These are phyloP conservation scores for Drosophila dives DNA, from an alignment of 2,888 invertebrate species.

Conservation along the genomic window DNA sequence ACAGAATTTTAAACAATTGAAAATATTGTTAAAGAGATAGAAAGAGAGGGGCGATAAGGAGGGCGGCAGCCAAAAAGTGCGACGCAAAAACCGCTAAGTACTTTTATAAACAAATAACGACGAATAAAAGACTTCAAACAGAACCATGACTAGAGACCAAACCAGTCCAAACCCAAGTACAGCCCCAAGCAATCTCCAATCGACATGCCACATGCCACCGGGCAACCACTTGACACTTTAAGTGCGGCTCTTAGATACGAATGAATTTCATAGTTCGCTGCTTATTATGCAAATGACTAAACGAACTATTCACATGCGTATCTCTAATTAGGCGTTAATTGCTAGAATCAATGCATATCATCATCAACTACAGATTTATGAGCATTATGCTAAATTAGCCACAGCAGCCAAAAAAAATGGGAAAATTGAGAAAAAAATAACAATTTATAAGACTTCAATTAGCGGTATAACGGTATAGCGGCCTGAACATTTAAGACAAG, in stretches of 20 bases:
- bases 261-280: slow-evolving; percentile 26
- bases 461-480: slow-evolving; percentile 68
- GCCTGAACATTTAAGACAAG: slow-evolving; percentile 61
- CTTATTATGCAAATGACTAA: slow-evolving; percentile 52
- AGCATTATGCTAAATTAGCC: slow-evolving; percentile 42
- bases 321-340: slow-evolving; percentile 72
- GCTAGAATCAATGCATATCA: slow-evolving; percentile 64
- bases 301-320: neutral
- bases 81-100: slow-evolving; percentile 68
- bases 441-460: slow-evolving; percentile 74
- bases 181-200: neutral
- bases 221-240: slow-evolving; percentile 71
- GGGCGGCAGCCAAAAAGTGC: slow-evolving; percentile 33
- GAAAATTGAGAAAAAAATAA: neutral
- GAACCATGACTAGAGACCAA: slow-evolving; percentile 10
- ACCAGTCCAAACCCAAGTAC: slow-evolving; percentile 3
- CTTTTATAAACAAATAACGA: slow-evolving; percentile 74
- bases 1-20: slow-evolving; percentile 74
- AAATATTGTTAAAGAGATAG: slow-evolving; percentile 37
- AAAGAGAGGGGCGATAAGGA: neutral
- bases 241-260: slow-evolving; percentile 44
- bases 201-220: slow-evolving; percentile 1
- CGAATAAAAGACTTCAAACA: slow-evolving; percentile 28
- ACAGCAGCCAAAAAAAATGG: slow-evolving; percentile 5
- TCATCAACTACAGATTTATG: slow-evolving; percentile 28